These are phyloP conservation scores for Diogma glabrata DNA, from an alignment of 2,888 invertebrate genomes.

Conservation along the genomic window DNA sequence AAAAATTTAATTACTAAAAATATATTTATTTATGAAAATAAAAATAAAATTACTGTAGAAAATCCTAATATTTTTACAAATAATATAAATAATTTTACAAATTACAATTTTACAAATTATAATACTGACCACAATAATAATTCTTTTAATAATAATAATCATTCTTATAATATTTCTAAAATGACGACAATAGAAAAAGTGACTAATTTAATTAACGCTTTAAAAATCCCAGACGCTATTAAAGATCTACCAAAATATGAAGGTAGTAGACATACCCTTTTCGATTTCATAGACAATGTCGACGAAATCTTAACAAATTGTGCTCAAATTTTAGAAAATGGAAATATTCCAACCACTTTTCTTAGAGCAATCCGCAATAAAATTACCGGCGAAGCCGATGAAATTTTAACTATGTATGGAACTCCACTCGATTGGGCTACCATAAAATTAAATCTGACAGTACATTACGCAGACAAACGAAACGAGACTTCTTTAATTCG, in stretches of 20 bases:
- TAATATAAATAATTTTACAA: too few relatives aligned
- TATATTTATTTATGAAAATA: too few relatives aligned
- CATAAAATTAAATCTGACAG: neutral
- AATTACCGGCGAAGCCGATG: neutral
- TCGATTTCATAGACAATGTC: neutral
- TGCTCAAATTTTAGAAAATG: neutral
- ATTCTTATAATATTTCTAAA: too few relatives aligned
- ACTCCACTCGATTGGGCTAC: neutral
- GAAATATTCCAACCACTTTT: neutral
- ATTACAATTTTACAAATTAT: too few relatives aligned
- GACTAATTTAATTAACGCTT: too few relatives aligned
- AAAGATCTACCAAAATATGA: neutral
- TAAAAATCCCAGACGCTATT: neutral
- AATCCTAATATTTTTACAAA: too few relatives aligned
- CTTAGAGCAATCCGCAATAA: neutral
- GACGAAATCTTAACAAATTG: neutral
- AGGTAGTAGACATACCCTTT: neutral
- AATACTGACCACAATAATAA: too few relatives aligned
- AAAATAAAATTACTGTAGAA: too few relatives aligned
- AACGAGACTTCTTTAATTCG: too few relatives aligned
- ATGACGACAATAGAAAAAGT: too few relatives aligned
- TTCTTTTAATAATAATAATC: too few relatives aligned
- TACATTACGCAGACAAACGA: neutral
- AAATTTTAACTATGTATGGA: neutral
- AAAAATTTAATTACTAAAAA: too few relatives aligned